phyloP scores from a whole-genome alignment of 2,888 invertebrate genomes.

The Archips xylosteana region DNA sequence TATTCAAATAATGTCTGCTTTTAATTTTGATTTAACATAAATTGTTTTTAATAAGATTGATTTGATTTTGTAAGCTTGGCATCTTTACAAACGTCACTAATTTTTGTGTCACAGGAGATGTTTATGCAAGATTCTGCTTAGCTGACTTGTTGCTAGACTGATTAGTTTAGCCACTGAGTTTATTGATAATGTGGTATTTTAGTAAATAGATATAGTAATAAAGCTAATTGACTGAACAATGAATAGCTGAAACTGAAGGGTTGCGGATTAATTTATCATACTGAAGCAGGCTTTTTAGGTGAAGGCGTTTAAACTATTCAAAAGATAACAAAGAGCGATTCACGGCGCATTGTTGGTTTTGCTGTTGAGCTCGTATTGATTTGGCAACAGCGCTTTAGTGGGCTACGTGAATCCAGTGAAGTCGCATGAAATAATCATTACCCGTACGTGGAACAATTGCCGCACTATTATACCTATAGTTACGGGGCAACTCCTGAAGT shows the following conservation, averaged over 20 bases:
- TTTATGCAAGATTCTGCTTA: background rate
- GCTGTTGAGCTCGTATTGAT: slow-evolving; percentile 27
- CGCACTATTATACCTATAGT: background rate
- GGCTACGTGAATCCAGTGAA: background rate
- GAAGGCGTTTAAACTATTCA: slow-evolving; percentile 45
- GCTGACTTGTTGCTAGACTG: background rate
- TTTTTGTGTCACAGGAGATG: too few relatives aligned
- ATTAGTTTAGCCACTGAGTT: too few relatives aligned
- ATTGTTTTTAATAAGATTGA: too few relatives aligned
- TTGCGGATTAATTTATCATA: slow-evolving; percentile 55
- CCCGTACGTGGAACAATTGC: background rate
- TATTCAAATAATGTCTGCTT: too few relatives aligned
- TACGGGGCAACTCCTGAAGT: background rate
- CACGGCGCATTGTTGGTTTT: slow-evolving; percentile 30
- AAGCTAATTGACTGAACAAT: slow-evolving; percentile 62
- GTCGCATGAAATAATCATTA: slow-evolving; percentile 6
- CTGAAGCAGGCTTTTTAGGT: slow-evolving; percentile 53
- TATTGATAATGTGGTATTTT: background rate
- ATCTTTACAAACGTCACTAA: too few relatives aligned
- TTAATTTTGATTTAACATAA: too few relatives aligned
- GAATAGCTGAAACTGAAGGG: slow-evolving; percentile 51
- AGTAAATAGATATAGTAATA: slow-evolving; percentile 20
- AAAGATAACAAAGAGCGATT: slow-evolving; percentile 47
- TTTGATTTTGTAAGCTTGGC: too few relatives aligned
- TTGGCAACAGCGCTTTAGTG: slow-evolving; percentile 6